Base-by-base conservation (phyloP, 2,113 vertebrate species). In the Pavo muticus region DNA sequence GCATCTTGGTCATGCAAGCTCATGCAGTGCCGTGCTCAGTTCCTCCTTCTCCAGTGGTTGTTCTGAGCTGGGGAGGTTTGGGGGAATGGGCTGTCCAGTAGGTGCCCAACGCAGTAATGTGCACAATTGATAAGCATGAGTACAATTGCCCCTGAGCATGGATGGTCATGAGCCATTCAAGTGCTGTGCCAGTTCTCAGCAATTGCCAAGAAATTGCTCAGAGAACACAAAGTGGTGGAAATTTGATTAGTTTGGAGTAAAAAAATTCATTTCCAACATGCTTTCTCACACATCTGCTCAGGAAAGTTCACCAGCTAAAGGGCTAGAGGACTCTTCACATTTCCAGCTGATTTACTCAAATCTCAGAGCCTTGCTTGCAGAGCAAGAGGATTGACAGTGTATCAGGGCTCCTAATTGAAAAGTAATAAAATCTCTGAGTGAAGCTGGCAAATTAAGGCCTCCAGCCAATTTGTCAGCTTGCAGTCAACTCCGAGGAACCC, bases 371-470 rank as follows among this genome's bases (percentile, higher is more conserved):
- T 94, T 48, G 45, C 88, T 95, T 87, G 91, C 95, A 88, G 93
- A 94, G 68, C 83, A 32, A 81, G 94, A 95, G 91, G 96, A 94
- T 96, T 96, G 97, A 97, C 96, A 50, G 90, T 96, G 88, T 95
- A 94, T 93, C 84, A 85, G 92, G 68, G 80, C 94, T 97, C 60
- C 70, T 97, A 96, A 98, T 90, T 94, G 94, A 97, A 95, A 95
- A 97, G 94, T 95, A 94, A 93, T 97, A 94, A 97, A 96, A 95
- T 94, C 94, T 95, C 94, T 88, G 87, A 97, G 96, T 82, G 68
- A 91, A 97, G 88, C 96, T 97, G 97, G 97, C 95, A 97, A 96
- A 97, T 95, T 72, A 93, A 97, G 81, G 93, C 94, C 96, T 95
- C 93, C 37, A 96, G 96, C 96, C 95, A 86, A 87, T 96, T 95